phyloP scores from a whole-genome alignment of 1,140 invertebrate species.

The Calliphora vicina region DNA sequence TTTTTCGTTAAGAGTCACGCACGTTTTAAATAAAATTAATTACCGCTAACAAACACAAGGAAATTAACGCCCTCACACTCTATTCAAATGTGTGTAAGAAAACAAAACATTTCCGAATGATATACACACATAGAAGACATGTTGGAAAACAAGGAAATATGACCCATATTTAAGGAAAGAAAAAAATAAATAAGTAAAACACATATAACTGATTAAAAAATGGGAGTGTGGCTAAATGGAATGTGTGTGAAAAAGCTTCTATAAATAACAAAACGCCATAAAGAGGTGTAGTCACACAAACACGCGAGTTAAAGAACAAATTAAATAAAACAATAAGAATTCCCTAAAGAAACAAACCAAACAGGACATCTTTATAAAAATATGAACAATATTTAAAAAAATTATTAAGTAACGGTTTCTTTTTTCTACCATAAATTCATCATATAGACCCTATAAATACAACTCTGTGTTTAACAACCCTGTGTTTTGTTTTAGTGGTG shows the following conservation, averaged over 20 bases:
- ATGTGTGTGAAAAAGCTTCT: not conserved
- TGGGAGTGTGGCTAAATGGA: not conserved
- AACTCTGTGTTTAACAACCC: not conserved
- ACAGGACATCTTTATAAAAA: not conserved
- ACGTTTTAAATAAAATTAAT: not conserved
- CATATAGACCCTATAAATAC: not conserved
- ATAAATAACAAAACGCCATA: not conserved
- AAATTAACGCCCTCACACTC: not conserved
- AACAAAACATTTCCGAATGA: too few species aligned
- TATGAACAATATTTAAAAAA: too few species aligned
- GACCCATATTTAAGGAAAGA: not conserved
- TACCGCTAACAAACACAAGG: not conserved
- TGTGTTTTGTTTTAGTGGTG: slow-evolving; percentile 11
- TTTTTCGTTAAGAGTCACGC: not conserved
- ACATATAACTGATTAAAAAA: not conserved
- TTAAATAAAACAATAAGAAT: not conserved
- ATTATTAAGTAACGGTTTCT: too few species aligned
- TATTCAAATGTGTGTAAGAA: too few species aligned
- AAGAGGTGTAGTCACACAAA: not conserved
- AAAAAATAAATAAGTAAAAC: not conserved
- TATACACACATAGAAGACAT: not conserved
- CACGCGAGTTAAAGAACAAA: not conserved
- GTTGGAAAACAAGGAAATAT: not conserved
- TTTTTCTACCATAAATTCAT: too few species aligned
- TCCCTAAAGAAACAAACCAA: not conserved